A percentile compares a stretch with the other conserved stretches of the same genome.
Conservation (phyloP, 2,888 invertebrate species). For the Monopis laevigella region DNA sequence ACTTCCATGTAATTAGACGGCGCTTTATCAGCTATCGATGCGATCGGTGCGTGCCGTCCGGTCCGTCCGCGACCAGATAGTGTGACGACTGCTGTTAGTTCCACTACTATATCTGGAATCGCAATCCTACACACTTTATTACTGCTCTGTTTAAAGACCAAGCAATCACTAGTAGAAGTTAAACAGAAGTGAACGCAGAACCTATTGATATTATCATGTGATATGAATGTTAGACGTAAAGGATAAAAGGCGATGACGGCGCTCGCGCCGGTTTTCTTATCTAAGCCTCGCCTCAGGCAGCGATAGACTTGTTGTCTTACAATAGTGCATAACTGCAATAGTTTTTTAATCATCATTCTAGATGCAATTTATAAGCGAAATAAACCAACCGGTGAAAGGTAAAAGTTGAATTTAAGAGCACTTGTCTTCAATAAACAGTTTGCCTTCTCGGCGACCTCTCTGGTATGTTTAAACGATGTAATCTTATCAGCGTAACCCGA, state of each 20-base stretch:
- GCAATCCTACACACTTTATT: conserved; percentile 5
- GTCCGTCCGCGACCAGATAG: conserved; percentile 2
- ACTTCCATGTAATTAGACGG: conserved; percentile 2
- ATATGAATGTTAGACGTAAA: background rate
- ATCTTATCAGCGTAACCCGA: conserved; percentile 14
- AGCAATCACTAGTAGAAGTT: conserved; percentile 3
- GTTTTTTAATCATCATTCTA: conserved; percentile 6
- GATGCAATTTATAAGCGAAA: conserved; percentile 8
- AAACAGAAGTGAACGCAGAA: conserved; percentile 9
- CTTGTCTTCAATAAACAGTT: conserved; percentile 9
- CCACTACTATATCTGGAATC: conserved; percentile 4
- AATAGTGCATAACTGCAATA: conserved; percentile 10
- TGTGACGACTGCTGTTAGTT: conserved; percentile 6
- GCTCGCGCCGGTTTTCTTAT: conserved; percentile 10
- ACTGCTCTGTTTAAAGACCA: conserved; percentile 1
- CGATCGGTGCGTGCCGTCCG: conserved; percentile 1
- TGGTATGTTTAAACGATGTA: conserved; percentile 14
- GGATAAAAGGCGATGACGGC: conserved; percentile 9
- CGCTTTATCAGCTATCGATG: background rate
- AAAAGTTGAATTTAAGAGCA: conserved; percentile 10
- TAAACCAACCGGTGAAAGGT: conserved; percentile 8
- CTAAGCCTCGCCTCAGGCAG: conserved; percentile 6
- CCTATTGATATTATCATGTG: background rate
- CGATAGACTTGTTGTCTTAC: conserved; percentile 9
- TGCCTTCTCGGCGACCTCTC: conserved; percentile 11